Conservation (phyloP, 2,888 invertebrate genomes). For the Caenorhabditis sp. region DNA sequence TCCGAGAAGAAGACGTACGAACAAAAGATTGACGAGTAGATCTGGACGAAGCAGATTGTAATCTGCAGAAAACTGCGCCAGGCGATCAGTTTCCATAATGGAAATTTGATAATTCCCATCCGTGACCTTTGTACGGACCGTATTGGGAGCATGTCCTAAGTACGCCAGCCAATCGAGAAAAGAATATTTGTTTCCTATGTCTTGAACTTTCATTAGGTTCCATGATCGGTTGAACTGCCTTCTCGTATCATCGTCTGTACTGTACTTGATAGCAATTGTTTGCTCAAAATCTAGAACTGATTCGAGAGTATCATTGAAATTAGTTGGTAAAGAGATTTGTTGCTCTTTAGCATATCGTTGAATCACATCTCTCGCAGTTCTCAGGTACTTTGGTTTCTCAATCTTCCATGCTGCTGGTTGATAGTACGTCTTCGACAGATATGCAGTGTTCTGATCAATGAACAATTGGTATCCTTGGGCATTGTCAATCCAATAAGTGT, state of each 20-base stretch:
- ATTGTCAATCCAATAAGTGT: conserved; percentile 63
- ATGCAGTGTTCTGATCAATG: conserved; percentile 64
- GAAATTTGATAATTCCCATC: conserved; percentile 26
- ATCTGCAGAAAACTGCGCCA: conserved; percentile 27
- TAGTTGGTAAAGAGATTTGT: conserved; percentile 8
- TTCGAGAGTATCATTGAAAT: conserved; percentile 19
- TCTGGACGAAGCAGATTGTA: conserved; percentile 22
- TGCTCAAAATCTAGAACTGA: conserved; percentile 59
- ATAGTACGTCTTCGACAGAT: conserved; percentile 64
- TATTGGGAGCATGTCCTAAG: conserved; percentile 25
- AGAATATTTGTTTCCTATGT: conserved; percentile 26
- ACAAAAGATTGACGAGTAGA: conserved; percentile 63
- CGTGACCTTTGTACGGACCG: conserved; percentile 22
- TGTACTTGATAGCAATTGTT: conserved; percentile 52
- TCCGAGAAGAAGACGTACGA: conserved; percentile 61
- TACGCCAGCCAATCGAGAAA: conserved; percentile 62
- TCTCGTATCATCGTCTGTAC: conserved; percentile 56
- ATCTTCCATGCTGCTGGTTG: conserved; percentile 58
- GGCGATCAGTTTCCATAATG: conserved; percentile 42
- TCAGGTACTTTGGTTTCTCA: conserved; percentile 43
- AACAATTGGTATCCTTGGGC: conserved; percentile 61
- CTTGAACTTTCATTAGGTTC: conserved; percentile 32
- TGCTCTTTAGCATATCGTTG: conserved; percentile 39
- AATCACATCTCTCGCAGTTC: conserved; percentile 29
- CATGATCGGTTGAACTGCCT: conserved; percentile 51